Evolutionary conservation across 2,888 invertebrate species (phyloP), one percentile per base, ranked within the genome.

Genomic region (Reticulitermes lucifugus): DNA sequence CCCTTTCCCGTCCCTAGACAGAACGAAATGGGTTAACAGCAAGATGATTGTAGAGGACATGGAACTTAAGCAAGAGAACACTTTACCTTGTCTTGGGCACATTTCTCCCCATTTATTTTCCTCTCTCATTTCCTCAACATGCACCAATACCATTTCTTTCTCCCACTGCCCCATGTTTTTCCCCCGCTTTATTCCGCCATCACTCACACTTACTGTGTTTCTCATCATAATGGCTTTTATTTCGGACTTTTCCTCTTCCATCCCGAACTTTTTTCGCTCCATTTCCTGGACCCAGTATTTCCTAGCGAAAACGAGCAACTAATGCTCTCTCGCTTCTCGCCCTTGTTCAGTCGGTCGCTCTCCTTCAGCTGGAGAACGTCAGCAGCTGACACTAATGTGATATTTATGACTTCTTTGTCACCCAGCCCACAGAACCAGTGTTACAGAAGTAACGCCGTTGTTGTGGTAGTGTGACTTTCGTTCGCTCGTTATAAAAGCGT

Each of bases 321-420:
- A 75, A 75, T 75, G 22, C 75, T 43, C 75, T 46, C 35, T 75
- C 60, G 41, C 9, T 43, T 22, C 75, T 75, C 43, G 14, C 35
- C n/a, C 75, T 41, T 75, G 43, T 43, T 43, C 41, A 43, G 43
- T 43, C 43, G 75, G 75, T 18, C n/a, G 71, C 41, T 21, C 46
- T 41, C 60, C n/a, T n/a, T 60, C 60, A n/a, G 18, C 60, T 60
- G n/a, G 2, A 43, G 9, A 18, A 5, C 14, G 43, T 43, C n/a
- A 80, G 41, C 80, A 35, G 29, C 80, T 59, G 59, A 59, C 80
- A 59, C 80, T 80, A 80, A 80, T 80, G 80, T 60, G 60, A 80
- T 80, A 80, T 80, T 80, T 80, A 80, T 80, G 80, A 60, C 59
- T n/a, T 35, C 80, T 60, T 80, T 59, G 59, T 80, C 80, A 21